A percentile compares a stretch with the other conserved stretches of the same genome.
Evolutionary conservation across 2,888 invertebrate genomes (phyloP).

Genomic region (Drosophila nigricruria): DNA sequence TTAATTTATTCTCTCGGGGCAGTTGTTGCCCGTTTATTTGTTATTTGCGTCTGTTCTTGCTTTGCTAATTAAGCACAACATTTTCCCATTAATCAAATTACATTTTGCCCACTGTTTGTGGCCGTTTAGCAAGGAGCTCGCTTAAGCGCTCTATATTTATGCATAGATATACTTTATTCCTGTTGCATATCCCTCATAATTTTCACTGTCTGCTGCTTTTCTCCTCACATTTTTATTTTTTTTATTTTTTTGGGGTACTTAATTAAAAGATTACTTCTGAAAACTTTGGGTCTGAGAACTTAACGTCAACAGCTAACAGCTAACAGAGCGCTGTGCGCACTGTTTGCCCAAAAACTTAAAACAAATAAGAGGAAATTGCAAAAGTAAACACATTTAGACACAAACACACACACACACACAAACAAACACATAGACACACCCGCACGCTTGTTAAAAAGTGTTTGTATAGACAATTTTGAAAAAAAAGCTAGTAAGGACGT

Average conservation of each 20-base stretch:
- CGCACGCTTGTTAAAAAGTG: slow-evolving; percentile 38
- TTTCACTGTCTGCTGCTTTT: slow-evolving; percentile 8
- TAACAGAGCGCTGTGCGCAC: slow-evolving; percentile 13
- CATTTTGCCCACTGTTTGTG: slow-evolving; percentile 40
- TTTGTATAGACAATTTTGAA: slow-evolving; percentile 43
- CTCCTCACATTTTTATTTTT: slow-evolving; percentile 1
- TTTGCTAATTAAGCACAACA: slow-evolving; percentile 78
- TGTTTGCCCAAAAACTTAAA: slow-evolving; percentile 76
- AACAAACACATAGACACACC: slow-evolving; percentile 18
- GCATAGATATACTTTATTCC: slow-evolving; percentile 1
- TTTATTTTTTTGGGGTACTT: slow-evolving; percentile 57
- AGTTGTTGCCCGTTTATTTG: slow-evolving; percentile 37
- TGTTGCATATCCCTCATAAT: slow-evolving; percentile 56
- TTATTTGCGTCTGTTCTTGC: slow-evolving; percentile 38
- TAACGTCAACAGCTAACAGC: slow-evolving; percentile 69
- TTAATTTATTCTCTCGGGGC: slow-evolving; percentile 17
- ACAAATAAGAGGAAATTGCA: slow-evolving; percentile 77
- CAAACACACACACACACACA: slow-evolving; percentile 37
- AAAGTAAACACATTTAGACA: slow-evolving; percentile 76
- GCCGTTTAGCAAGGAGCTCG: slow-evolving; percentile 32
- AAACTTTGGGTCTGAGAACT: slow-evolving; percentile 71
- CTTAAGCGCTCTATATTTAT: slow-evolving; percentile 4
- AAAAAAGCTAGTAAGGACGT: too few relatives aligned
- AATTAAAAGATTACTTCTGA: slow-evolving; percentile 78
- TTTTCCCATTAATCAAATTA: slow-evolving; percentile 81